Evolutionary conservation across 2,797 vertebrate species (phyloP).

Genomic region (Rousettus madagascariensis): DNA sequence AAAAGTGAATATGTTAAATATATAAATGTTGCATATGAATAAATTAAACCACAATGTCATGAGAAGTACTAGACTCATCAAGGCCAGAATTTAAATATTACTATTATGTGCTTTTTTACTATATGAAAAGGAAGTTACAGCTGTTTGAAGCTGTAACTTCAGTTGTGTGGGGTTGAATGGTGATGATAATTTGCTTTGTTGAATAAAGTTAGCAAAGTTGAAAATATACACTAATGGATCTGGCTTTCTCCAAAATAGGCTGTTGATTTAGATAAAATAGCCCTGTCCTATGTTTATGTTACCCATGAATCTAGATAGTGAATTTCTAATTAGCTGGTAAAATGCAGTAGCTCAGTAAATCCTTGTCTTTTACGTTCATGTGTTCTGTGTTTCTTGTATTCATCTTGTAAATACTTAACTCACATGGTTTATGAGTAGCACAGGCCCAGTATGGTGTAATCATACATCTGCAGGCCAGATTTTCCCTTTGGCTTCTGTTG

Average conservation of each 20-base stretch:
- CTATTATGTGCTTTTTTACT: not conserved
- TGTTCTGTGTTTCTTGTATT: constrained; percentile 54
- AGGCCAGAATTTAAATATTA: constrained; percentile 22
- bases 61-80: not conserved
- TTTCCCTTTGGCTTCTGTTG: not conserved
- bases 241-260: not conserved
- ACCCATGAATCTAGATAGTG: not conserved
- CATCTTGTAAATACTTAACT: constrained; percentile 49
- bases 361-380: not conserved
- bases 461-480: constrained; percentile 32
- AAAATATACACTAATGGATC: not conserved
- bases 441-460: not conserved
- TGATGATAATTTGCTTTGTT: constrained; percentile 17
- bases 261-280: not conserved
- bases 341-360: not conserved
- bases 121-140: not conserved
- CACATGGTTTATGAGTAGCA: constrained; percentile 17
- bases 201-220: not conserved
- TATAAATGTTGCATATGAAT: not conserved
- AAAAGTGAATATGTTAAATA: not conserved
- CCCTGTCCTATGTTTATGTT: not conserved
- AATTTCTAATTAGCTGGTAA: constrained; percentile 43
- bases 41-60: not conserved
- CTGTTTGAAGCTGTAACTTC: not conserved
- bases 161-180: not conserved